Evolutionary conservation across 2,888 invertebrate species (phyloP), one percentile per base, ranked within the genome.

Genomic region (Terebella lapidaria): DNA sequence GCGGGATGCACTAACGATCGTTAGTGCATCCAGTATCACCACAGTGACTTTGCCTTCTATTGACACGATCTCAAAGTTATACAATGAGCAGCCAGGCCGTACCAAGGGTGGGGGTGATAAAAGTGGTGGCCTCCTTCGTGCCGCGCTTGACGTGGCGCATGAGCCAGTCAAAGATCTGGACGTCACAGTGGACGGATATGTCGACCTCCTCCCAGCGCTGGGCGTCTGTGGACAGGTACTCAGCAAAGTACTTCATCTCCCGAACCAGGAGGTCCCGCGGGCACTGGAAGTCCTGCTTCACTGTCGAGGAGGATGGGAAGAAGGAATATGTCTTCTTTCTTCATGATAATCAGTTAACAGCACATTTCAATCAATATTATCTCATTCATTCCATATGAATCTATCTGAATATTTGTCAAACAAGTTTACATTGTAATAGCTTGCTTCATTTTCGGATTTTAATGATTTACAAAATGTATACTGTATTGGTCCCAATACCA

Each of bases 161-260:
- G 57, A 96, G 83, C 94, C 94, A 95, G 72, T 94, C 94, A 80
- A 96, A 96, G 64, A 95, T 93, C 77, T 90, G 86, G 60, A 96
- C 89, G 81, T 96, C 95, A 77, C 95, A 96, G 77, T 95, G 95
- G 0, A 96, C 95, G 0, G 94, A 94, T 69, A 96, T 95, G 74
- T 95, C 94, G 87, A 94, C 92, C 73, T 94, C 94, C 74, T 80
- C 80, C 72, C 77, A 75, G 1, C 91, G 81, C 62, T 78, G 78
- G 3, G 74, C 72, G 56, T 79, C 79, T 2, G 75, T 75, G 0
- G 79, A 76, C 56, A 81, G 68, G 65, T 81, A 80, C 61, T 80
- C 78, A 2, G 77, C 76, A 70, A 95, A 96, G 76, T 95, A 96
- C 15, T 92, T 92, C 94, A 95, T 95, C 82, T 94, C 92, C 57